A percentile compares a stretch with the other conserved stretches of the same genome.
Conservation (phyloP, 2,888 invertebrate species). For the Caenorhabditis sp. region DNA sequence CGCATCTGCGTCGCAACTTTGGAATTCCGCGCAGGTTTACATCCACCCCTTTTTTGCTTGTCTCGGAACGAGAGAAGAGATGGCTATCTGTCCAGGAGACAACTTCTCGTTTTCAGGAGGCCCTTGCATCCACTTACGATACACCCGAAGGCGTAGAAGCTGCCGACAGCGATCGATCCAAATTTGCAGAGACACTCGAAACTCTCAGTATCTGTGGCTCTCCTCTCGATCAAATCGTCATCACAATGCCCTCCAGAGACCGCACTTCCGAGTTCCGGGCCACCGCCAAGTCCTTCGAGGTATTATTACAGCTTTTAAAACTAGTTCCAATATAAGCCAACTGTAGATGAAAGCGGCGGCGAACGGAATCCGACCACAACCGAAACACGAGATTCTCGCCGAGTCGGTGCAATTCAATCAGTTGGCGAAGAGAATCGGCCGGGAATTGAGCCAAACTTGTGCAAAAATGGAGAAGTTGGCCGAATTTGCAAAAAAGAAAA, state of each 20-base stretch:
- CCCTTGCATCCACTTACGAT: slow-evolving; percentile 59
- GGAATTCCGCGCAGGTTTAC: slow-evolving; percentile 77
- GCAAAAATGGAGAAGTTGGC: slow-evolving; percentile 96
- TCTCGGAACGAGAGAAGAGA: slow-evolving; percentile 3
- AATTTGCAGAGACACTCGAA: slow-evolving; percentile 40
- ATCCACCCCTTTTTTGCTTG: background rate
- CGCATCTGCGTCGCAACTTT: slow-evolving; percentile 73
- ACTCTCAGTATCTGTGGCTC: slow-evolving; percentile 59
- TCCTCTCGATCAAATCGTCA: slow-evolving; percentile 54
- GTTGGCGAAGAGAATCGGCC: slow-evolving; percentile 85
- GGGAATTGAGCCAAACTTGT: slow-evolving; percentile 95
- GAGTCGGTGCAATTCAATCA: slow-evolving; percentile 78
- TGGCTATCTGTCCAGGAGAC: slow-evolving; percentile 19
- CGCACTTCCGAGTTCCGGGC: slow-evolving; percentile 77
- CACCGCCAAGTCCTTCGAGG: slow-evolving; percentile 77
- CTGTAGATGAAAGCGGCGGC: slow-evolving; percentile 71
- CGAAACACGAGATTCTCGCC: slow-evolving; percentile 67
- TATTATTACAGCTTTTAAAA: no score
- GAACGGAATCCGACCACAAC: slow-evolving; percentile 55
- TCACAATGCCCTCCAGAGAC: slow-evolving; percentile 78
- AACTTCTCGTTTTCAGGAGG: slow-evolving; percentile 61
- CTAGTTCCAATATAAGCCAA: slow-evolving; percentile 22
- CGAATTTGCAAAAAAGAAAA: slow-evolving; percentile 92
- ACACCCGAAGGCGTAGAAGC: slow-evolving; percentile 17
- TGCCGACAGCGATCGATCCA: slow-evolving; percentile 20